Evolutionary conservation across 2,797 vertebrate species (phyloP).

Genomic region (Florisuga fusca): DNA sequence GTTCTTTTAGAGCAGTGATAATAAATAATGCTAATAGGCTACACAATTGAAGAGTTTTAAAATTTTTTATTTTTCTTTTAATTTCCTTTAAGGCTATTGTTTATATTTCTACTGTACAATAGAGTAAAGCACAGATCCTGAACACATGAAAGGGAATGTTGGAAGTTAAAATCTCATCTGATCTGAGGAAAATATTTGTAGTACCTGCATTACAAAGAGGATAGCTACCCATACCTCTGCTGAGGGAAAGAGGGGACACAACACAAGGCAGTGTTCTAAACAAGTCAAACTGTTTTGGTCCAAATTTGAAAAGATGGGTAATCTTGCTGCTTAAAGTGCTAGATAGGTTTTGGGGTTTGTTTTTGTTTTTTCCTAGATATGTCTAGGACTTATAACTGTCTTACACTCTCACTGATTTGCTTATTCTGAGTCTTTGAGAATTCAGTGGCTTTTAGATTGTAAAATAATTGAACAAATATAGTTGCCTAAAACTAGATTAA

Average conservation of each 20-base stretch:
- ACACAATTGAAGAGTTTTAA: neutral
- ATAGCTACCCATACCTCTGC: neutral
- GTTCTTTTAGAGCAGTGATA: neutral
- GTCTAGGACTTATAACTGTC: neutral
- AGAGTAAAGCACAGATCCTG: neutral
- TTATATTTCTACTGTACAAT: neutral
- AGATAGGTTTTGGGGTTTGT: neutral
- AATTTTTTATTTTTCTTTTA: neutral
- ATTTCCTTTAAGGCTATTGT: neutral
- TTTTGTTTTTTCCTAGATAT: neutral
- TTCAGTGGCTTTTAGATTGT: neutral
- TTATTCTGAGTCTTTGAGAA: neutral
- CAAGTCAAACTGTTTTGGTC: neutral
- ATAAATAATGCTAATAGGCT: neutral
- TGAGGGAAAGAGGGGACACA: neutral
- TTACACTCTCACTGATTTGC: neutral
- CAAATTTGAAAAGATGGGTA: neutral
- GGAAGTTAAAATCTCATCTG: neutral
- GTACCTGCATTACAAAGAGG: neutral
- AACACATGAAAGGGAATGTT: neutral
- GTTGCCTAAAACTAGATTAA: neutral
- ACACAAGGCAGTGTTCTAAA: neutral
- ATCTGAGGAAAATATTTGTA: neutral
- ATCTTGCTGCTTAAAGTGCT: neutral
- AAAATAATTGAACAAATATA: neutral